A percentile compares a stretch with the other conserved stretches of the same genome.
These are phyloP conservation scores for Rhynchotus rufescens DNA, from an alignment of 2,797 vertebrate species.

Conservation along the genomic window DNA sequence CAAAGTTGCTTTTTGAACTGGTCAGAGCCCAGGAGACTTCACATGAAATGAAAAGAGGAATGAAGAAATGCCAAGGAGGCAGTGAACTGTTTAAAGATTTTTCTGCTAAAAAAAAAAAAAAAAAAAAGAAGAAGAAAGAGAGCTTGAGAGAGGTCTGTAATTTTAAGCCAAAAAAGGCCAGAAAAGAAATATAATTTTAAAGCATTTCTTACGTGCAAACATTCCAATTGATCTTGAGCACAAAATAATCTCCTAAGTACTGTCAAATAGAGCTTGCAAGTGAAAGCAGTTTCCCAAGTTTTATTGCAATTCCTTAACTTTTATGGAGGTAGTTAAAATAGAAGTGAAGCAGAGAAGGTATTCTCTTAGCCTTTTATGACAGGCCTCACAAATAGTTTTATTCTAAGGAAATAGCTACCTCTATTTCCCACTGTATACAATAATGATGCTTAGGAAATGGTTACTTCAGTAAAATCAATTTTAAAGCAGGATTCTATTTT, in stretches of 20 bases:
- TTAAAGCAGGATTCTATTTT: constrained; percentile 28
- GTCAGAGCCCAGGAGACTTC: constrained; percentile 65
- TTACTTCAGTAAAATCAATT: constrained; percentile 32
- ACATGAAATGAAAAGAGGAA: constrained; percentile 62
- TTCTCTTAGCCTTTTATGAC: constrained; percentile 59
- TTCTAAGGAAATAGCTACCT: constrained; percentile 59
- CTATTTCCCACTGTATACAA: constrained; percentile 40
- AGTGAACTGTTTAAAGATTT: constrained; percentile 21
- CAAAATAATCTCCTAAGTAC: constrained; percentile 25
- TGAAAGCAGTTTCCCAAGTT: constrained; percentile 43
- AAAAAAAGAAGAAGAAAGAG: not conserved
- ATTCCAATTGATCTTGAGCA: constrained; percentile 1
- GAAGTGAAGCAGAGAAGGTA: constrained; percentile 58
- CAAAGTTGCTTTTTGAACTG: constrained; percentile 60
- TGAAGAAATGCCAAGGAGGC: constrained; percentile 56
- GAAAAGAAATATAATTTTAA: constrained; percentile 27
- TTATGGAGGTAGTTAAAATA: constrained; percentile 72
- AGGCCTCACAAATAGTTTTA: constrained; percentile 66
- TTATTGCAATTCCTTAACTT: constrained; percentile 75
- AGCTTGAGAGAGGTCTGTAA: not conserved
- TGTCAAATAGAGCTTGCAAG: constrained; percentile 29
- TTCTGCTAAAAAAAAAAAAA: not conserved
- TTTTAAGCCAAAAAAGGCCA: not conserved
- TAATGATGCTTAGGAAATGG: constrained; percentile 58
- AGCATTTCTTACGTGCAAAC: constrained; percentile 28